phyloP scores from a whole-genome alignment of 2,888 invertebrate genomes.

The Laothoe populi region DNA sequence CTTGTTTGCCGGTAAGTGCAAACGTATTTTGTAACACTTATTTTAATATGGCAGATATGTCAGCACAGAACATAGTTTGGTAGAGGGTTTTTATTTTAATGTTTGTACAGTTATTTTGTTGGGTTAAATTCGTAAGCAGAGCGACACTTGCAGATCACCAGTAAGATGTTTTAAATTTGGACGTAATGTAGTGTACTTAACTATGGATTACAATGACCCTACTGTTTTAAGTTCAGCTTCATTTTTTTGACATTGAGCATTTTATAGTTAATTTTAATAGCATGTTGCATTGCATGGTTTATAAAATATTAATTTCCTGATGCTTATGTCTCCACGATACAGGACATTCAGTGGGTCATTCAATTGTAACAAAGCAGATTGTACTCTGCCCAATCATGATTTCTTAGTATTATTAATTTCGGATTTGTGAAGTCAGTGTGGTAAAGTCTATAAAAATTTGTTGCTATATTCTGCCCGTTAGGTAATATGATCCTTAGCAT shows the following conservation, averaged over 20 bases:
- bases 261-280: conserved; percentile 8
- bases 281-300: conserved; percentile 14
- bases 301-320: background rate
- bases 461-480: too few species aligned
- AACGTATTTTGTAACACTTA: conserved; percentile 48
- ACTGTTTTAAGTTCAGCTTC: background rate
- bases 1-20: conserved; percentile 78
- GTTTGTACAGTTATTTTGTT: conserved; percentile 2
- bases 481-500: too few species aligned
- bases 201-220: conserved; percentile 21
- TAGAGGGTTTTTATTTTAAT: conserved; percentile 29
- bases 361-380: background rate
- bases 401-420: background rate
- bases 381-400: background rate
- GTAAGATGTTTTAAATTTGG: background rate
- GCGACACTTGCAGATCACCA: background rate
- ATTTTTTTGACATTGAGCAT: background rate
- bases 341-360: conserved; percentile 6
- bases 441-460: background rate
- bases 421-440: background rate
- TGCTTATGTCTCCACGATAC: conserved; percentile 4
- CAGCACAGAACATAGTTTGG: conserved; percentile 34
- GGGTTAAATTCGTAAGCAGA: background rate
- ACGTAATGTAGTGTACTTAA: background rate
- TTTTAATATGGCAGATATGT: conserved; percentile 24